phyloP scores from a whole-genome alignment of 2,113 vertebrate species.

The Capreolus pygargus region DNA sequence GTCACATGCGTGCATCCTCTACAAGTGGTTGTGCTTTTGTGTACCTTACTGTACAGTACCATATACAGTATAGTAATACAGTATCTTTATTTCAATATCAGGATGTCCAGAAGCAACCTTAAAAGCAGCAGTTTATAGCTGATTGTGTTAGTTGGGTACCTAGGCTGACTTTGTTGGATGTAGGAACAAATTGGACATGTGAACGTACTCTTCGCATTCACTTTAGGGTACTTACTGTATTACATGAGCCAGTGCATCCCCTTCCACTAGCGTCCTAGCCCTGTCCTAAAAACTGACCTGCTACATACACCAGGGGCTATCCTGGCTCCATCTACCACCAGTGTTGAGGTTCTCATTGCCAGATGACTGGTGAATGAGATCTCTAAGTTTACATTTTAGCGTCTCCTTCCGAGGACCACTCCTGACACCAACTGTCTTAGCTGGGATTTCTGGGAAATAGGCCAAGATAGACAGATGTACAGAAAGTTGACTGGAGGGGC shows the following conservation, averaged over 20 bases:
- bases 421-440: neutral
- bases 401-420: neutral
- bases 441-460: neutral
- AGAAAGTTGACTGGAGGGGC: neutral
- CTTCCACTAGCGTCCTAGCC: neutral
- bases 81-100: neutral
- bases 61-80: neutral
- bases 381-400: neutral
- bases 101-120: neutral
- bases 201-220: neutral
- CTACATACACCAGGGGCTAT: too few relatives aligned
- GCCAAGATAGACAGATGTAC: neutral
- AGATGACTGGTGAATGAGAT: neutral
- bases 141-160: neutral
- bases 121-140: neutral
- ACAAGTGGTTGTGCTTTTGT: neutral
- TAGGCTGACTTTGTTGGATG: neutral
- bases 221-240: neutral
- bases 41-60: neutral
- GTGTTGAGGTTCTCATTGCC: neutral
- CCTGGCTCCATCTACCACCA: neutral
- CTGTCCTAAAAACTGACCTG: neutral
- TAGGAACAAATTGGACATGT: neutral
- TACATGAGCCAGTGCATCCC: accelerated
- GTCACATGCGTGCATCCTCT: neutral